Evolutionary conservation across 1,140 invertebrate species (phyloP), one percentile per base, ranked within the genome.

Genomic region (Orius insidiosus): DNA sequence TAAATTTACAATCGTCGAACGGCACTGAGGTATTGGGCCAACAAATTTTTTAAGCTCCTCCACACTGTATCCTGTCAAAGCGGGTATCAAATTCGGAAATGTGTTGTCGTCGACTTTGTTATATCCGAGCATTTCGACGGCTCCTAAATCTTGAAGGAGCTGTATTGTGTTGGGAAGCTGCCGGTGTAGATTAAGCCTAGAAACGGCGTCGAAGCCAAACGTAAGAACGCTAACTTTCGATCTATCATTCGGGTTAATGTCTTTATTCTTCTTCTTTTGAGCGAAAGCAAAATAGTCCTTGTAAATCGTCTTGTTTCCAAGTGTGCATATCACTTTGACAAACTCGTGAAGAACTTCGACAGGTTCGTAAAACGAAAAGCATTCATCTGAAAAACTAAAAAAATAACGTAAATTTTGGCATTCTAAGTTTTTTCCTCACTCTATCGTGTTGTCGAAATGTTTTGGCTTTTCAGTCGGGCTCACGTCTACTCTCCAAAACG

Each of bases 121-220:
- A 45, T 59, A 62, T 2, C 67, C 67, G 10, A 54, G 50, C 49
- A 68, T 55, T 46, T 65, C 63, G 31, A 65, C 52, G 3, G 57
- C 57, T 7, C 54, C 53, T 19, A 65, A 47, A 5, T 60, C 47
- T n/a, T 59, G 48, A 0, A 75, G 55, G 45, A 63, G 68, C 2
- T 55, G 31, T 10, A 63, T 53, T 0, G 71, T 72, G 35, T 57
- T 53, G 2, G 64, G 65, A 61, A 76, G 63, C 50, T 73, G 69
- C 2, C 74, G 59, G 8, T 65, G 59, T 45, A 71, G 68, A 57
- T 75, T 74, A 14, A 71, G 56, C 14, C 70, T 58, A 2, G 74
- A 76, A 19, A 74, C 63, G 0, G 70, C 67, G 56, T 76, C 74
- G 2, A 74, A 66, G 0, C 87, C 89, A 15, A 92, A 58, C 6